Conservation (phyloP, 1,140 invertebrate species). For the Hormaphis cornu region DNA sequence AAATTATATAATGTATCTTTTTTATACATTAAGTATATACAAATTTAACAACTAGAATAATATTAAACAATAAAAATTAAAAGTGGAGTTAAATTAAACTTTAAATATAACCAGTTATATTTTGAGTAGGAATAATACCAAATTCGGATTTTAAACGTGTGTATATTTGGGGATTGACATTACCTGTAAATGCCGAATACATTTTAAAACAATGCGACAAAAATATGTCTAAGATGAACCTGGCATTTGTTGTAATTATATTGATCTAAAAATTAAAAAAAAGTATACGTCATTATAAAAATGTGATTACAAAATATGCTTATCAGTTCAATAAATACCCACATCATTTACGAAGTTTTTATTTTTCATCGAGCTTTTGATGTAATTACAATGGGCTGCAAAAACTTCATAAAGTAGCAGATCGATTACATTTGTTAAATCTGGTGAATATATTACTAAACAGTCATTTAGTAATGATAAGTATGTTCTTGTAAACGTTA, state of each 20-base stretch:
- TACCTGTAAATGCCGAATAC: conserved; percentile 3
- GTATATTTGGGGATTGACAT: not conserved
- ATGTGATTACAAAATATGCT: not conserved
- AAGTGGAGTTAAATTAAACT: not conserved
- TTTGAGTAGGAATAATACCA: conserved; percentile 26
- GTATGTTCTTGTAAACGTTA: conserved; percentile 60
- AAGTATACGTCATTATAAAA: not conserved
- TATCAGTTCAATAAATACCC: conserved; percentile 35
- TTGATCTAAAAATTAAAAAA: conserved; percentile 1
- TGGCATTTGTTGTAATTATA: conserved; percentile 25
- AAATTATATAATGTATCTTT: not conserved
- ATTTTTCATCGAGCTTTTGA: conserved; percentile 50
- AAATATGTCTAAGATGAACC: conserved; percentile 21
- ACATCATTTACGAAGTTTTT: conserved; percentile 52
- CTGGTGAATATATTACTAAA: conserved; percentile 54
- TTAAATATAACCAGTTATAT: conserved; percentile 24
- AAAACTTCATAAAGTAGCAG: conserved; percentile 55
- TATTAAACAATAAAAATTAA: not conserved
- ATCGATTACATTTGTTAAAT: conserved; percentile 55
- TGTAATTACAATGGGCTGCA: conserved; percentile 54
- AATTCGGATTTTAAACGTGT: conserved; percentile 24
- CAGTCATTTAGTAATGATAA: conserved; percentile 58
- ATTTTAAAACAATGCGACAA: conserved; percentile 11
- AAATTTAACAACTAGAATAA: not conserved
- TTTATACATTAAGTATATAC: not conserved